These are phyloP conservation scores for Tragelaphus imberbis DNA, from an alignment of 2,113 vertebrate genomes.

Conservation along the genomic window DNA sequence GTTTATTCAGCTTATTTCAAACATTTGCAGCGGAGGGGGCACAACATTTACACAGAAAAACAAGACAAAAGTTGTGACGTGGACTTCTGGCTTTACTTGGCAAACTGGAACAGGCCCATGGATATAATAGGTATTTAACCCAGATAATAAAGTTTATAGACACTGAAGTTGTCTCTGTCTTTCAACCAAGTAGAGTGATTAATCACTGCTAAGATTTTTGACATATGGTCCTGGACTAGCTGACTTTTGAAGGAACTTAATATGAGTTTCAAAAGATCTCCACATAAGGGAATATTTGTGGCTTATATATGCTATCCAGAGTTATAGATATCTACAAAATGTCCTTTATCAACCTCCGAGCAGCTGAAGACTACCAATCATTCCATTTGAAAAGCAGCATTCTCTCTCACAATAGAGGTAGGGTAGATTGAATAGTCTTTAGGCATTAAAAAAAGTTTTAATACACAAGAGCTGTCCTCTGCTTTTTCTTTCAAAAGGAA, in stretches of 20 bases:
- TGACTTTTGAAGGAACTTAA: slow-evolving; percentile 27
- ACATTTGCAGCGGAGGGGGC: slow-evolving; percentile 39
- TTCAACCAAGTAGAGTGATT: not conserved
- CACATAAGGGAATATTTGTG: not conserved
- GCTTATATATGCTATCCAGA: not conserved
- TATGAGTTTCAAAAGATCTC: slow-evolving; percentile 24
- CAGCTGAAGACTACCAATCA: not conserved
- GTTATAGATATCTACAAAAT: not conserved
- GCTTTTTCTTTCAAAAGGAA: slow-evolving; percentile 25
- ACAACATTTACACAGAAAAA: slow-evolving; percentile 49
- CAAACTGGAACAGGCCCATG: not conserved
- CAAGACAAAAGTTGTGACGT: slow-evolving; percentile 17
- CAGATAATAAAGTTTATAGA: not conserved
- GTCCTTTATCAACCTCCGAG: not conserved
- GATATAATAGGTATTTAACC: not conserved
- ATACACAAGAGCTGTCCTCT: not conserved
- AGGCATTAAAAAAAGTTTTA: not conserved
- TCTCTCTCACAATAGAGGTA: not conserved
- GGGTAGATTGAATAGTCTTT: not conserved
- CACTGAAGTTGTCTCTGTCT: slow-evolving; percentile 35
- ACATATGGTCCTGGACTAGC: not conserved
- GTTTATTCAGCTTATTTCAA: slow-evolving; percentile 74
- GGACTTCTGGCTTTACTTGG: slow-evolving; percentile 42
- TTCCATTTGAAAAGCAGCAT: not conserved
- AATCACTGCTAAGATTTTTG: not conserved